Conservation (phyloP, 2,113 vertebrate genomes). For the Hippocampus zosterae region DNA sequence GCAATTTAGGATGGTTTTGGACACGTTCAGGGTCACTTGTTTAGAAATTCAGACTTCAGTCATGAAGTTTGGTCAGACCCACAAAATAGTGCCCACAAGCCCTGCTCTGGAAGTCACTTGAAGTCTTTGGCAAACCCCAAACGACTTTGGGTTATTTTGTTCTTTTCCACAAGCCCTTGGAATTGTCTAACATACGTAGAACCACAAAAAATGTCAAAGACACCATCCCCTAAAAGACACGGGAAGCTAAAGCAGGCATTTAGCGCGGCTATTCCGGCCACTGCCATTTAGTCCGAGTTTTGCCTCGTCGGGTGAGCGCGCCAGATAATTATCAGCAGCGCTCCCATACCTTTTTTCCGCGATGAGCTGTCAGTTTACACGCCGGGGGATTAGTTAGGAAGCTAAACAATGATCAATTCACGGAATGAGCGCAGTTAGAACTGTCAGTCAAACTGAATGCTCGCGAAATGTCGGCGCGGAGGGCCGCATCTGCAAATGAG, state of each 20-base stretch:
- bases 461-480: conserved; percentile 25
- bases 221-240: background rate
- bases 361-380: conserved; percentile 42
- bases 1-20: too few relatives aligned
- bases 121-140: too few relatives aligned
- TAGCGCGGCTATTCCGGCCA: background rate
- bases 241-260: background rate
- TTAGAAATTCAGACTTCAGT: too few relatives aligned
- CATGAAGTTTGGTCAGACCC: background rate
- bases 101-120: background rate
- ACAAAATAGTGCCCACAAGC: background rate
- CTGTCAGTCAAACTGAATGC: conserved; percentile 34
- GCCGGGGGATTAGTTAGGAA: background rate
- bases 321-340: conserved; percentile 42
- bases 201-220: background rate
- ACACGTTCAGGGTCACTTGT: too few relatives aligned
- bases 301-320: background rate
- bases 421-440: conserved; percentile 10
- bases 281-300: conserved; percentile 14
- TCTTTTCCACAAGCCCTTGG: background rate
- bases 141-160: background rate
- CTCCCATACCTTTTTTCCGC: conserved; percentile 45
- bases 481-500: conserved; percentile 20
- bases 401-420: background rate
- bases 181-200: background rate